A percentile compares a stretch with the other conserved stretches of the same genome.
phyloP scores from a whole-genome alignment of 1,140 invertebrate genomes.

The Drosophila carrolli region DNA sequence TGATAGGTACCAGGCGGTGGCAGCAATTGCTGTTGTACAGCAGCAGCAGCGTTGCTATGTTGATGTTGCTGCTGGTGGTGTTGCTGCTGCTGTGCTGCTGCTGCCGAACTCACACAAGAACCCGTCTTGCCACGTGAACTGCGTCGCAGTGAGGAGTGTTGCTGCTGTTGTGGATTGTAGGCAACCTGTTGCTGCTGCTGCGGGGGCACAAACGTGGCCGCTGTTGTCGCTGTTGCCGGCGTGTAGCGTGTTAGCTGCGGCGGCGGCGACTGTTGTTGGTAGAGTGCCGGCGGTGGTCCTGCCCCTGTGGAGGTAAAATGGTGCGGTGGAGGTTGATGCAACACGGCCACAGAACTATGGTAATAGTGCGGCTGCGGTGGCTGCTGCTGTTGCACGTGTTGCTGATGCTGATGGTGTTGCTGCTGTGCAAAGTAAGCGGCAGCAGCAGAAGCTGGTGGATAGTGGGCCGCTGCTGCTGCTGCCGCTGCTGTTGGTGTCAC shows the following conservation, averaged over 20 bases:
- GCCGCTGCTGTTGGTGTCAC: constrained; percentile 52
- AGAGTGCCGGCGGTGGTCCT: constrained; percentile 64
- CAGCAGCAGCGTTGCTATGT: constrained; percentile 62
- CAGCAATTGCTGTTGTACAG: constrained; percentile 53
- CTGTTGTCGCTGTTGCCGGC: constrained; percentile 32
- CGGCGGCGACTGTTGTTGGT: constrained; percentile 58
- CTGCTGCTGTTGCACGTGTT: constrained; percentile 48
- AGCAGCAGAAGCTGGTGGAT: constrained; percentile 60
- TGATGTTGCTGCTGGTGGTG: constrained; percentile 58
- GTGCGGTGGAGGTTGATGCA: constrained; percentile 69
- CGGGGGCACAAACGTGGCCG: constrained; percentile 72
- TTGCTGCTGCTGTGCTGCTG: constrained; percentile 72
- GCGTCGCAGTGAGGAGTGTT: constrained; percentile 77
- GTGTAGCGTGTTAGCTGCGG: constrained; percentile 60
- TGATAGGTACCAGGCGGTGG: constrained; percentile 60
- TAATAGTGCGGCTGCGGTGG: constrained; percentile 68
- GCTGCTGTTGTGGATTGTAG: constrained; percentile 55
- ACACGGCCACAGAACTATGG: constrained; percentile 66
- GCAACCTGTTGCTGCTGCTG: constrained; percentile 54
- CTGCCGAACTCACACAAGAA: constrained; percentile 84
- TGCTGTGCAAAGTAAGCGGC: constrained; percentile 67
- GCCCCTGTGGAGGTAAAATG: constrained; percentile 76
- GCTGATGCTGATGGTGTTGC: constrained; percentile 55
- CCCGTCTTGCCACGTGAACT: constrained; percentile 85
- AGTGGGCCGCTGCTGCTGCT: constrained; percentile 48